Percentiles rank a stretch among this genome's conserved stretches.
Conservation (phyloP, 1,140 invertebrate species). For the Tetranychus cinnabarinus region DNA sequence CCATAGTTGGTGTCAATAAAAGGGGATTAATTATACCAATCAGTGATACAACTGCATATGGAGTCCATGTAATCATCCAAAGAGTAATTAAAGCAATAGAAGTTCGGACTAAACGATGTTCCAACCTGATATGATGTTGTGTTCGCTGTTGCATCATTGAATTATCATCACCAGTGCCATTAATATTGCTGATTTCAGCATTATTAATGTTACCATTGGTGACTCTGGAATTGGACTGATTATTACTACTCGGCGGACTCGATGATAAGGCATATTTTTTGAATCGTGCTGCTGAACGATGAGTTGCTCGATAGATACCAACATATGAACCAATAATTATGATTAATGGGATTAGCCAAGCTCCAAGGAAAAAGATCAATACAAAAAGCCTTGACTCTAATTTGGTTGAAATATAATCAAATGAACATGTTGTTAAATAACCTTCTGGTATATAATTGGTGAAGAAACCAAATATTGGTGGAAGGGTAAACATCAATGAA, state of each 20-base stretch:
- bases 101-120: constrained; percentile 23
- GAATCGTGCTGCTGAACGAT: not conserved
- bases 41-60: constrained; percentile 43
- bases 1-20: constrained; percentile 27
- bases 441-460: constrained; percentile 49
- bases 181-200: not conserved
- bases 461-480: constrained; percentile 37
- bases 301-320: constrained; percentile 36
- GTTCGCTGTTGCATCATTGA: constrained; percentile 19
- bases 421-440: constrained; percentile 51
- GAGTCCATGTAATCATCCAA: constrained; percentile 47
- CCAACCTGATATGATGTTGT: no score
- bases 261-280: not conserved
- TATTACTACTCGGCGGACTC: not conserved
- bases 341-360: constrained; percentile 38
- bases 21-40: constrained; percentile 21
- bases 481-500: constrained; percentile 33
- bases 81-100: constrained; percentile 39
- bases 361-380: constrained; percentile 38
- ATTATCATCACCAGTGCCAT: constrained; percentile 12
- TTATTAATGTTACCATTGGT: no score
- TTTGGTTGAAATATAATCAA: constrained; percentile 43
- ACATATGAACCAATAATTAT: constrained; percentile 42
- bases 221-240: no score
- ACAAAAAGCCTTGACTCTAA: constrained; percentile 35